Conservation (phyloP, 1,140 invertebrate genomes). For the Tetraneura akinire region DNA sequence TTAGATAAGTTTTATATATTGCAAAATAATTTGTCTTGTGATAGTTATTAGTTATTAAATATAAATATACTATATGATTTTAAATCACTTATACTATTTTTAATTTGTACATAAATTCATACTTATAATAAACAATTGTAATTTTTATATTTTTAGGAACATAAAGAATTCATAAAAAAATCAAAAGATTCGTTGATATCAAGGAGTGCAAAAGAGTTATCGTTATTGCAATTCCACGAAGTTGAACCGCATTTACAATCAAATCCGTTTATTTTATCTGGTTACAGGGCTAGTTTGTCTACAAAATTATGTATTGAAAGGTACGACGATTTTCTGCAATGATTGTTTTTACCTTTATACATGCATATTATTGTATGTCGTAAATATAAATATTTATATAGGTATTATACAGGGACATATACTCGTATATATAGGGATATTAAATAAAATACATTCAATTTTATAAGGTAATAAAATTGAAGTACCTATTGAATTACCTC, state of each 20-base stretch:
- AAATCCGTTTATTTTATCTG: constrained; percentile 75
- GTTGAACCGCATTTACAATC: constrained; percentile 83
- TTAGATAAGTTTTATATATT: too few species aligned
- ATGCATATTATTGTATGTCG: not conserved
- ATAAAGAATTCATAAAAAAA: constrained; percentile 17
- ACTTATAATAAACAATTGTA: not conserved
- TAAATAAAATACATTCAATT: not conserved
- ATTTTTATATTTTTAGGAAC: constrained; percentile 10
- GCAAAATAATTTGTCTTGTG: too few species aligned
- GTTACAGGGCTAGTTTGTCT: constrained; percentile 76
- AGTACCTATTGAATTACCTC: not conserved
- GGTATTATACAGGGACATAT: too few species aligned
- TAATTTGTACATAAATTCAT: not conserved
- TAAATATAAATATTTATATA: too few species aligned
- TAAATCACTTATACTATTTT: too few species aligned
- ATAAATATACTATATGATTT: too few species aligned
- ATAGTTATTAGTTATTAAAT: too few species aligned
- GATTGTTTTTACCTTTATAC: too few species aligned
- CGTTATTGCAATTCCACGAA: constrained; percentile 61
- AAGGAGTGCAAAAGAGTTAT: constrained; percentile 55
- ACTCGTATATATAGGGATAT: too few species aligned
- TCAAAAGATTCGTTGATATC: constrained; percentile 51
- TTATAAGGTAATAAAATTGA: not conserved
- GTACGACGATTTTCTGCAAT: constrained; percentile 61
- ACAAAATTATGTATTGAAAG: constrained; percentile 84